phyloP scores from a whole-genome alignment of 2,888 invertebrate genomes.

The Trichogramma dendrolimi region DNA sequence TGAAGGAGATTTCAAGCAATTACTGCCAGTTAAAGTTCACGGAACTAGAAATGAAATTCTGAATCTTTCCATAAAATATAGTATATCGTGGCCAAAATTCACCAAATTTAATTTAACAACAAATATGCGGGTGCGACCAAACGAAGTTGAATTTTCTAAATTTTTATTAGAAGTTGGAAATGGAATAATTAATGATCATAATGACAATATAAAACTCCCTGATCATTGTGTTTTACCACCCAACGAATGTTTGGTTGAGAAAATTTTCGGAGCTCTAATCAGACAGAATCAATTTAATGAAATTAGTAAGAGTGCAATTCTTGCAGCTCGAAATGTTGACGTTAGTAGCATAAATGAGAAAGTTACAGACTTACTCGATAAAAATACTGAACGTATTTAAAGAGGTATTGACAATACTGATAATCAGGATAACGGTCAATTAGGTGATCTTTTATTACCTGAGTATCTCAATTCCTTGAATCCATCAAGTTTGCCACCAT shows the following conservation, averaged over 20 bases:
- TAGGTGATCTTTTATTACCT: slow-evolving; percentile 11
- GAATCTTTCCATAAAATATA: slow-evolving; percentile 22
- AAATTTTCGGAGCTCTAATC: slow-evolving; percentile 23
- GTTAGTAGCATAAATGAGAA: slow-evolving; percentile 21
- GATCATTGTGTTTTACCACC: slow-evolving; percentile 15
- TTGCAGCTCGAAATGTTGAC: slow-evolving; percentile 25
- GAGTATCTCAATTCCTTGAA: slow-evolving; percentile 17
- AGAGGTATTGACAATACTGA: slow-evolving; percentile 16
- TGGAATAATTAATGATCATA: slow-evolving; percentile 17
- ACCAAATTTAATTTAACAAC: slow-evolving; percentile 27
- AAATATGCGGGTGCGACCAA: slow-evolving; percentile 29
- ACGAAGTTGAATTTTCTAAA: slow-evolving; percentile 27
- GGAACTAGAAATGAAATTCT: slow-evolving; percentile 20
- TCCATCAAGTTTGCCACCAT: slow-evolving; percentile 9
- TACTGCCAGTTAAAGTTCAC: slow-evolving; percentile 17
- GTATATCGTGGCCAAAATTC: background rate
- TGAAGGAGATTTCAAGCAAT: slow-evolving; percentile 19
- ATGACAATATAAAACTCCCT: slow-evolving; percentile 20
- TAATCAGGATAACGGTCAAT: slow-evolving; percentile 9
- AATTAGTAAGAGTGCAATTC: slow-evolving; percentile 22
- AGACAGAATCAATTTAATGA: slow-evolving; percentile 21
- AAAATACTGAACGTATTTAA: slow-evolving; percentile 19
- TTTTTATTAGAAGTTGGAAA: slow-evolving; percentile 25
- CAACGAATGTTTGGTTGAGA: slow-evolving; percentile 19
- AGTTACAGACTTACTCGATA: slow-evolving; percentile 18